Conservation (phyloP, 2,113 vertebrate species). For the Dasyurus viverrinus region DNA sequence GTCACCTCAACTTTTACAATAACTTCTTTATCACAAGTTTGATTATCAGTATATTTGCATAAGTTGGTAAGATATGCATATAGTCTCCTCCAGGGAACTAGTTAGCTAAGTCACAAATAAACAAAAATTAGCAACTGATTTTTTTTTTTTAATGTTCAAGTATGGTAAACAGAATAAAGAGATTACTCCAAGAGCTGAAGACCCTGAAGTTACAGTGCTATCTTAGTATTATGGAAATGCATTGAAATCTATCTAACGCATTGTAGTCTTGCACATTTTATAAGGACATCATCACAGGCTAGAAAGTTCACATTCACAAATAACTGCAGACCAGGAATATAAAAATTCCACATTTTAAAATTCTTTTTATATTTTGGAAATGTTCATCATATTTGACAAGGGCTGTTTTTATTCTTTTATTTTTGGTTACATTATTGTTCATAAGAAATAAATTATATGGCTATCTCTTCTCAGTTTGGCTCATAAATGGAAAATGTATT, state of each 20-base stretch:
- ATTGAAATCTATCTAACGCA: conserved; percentile 14
- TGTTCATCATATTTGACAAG: conserved; percentile 59
- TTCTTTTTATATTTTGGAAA: conserved; percentile 47
- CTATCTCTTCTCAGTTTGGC: conserved; percentile 50
- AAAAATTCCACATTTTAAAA: conserved; percentile 56
- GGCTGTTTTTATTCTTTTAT: conserved; percentile 49
- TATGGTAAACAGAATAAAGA: conserved; percentile 78
- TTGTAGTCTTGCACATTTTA: background rate
- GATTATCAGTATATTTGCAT: background rate
- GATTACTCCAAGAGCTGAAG: conserved; percentile 68
- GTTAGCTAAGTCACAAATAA: conserved; percentile 77
- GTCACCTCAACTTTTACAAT: background rate
- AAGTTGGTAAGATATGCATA: conserved; percentile 32
- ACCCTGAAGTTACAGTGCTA: conserved; percentile 66
- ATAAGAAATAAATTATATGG: conserved; percentile 65
- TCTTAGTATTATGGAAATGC: conserved; percentile 49
- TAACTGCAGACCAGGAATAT: conserved; percentile 6
- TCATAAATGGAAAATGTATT: background rate
- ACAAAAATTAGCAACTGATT: conserved; percentile 78
- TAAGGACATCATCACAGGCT: background rate
- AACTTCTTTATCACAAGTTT: conserved; percentile 36
- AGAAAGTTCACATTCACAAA: conserved; percentile 17
- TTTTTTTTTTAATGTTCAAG: conserved; percentile 80
- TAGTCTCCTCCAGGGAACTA: conserved; percentile 51
- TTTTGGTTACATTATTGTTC: conserved; percentile 59